Evolutionary conservation across 2,797 vertebrate species (phyloP).

Genomic region (Diplodus sargus): DNA sequence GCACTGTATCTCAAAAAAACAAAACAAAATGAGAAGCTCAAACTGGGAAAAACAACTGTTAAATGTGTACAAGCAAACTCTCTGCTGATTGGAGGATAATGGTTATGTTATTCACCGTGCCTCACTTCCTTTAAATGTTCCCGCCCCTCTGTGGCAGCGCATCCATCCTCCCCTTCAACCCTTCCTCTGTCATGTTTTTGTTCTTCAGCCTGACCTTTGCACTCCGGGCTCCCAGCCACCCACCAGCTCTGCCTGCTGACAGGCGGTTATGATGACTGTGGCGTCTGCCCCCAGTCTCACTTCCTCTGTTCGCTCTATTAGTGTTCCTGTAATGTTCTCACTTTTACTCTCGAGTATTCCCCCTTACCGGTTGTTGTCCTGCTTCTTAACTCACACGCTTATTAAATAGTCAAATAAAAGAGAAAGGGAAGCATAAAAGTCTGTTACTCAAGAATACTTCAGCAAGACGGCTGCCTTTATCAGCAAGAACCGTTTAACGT

Average conservation of each 20-base stretch:
- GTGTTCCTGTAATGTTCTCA: conserved; percentile 44
- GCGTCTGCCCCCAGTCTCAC: not conserved
- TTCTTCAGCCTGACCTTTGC: conserved; percentile 62
- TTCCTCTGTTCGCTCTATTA: conserved; percentile 51
- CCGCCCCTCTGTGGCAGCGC: conserved; percentile 58
- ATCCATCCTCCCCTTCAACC: conserved; percentile 59
- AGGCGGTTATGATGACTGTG: conserved; percentile 1
- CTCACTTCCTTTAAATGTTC: conserved; percentile 55
- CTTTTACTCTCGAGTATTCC: conserved; percentile 30
- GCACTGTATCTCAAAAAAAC: not conserved
- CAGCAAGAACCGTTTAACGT: not conserved
- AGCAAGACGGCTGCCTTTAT: not conserved
- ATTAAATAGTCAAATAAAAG: not conserved
- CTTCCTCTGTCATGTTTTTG: conserved; percentile 73
- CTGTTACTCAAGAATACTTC: not conserved
- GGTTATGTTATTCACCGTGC: conserved; percentile 27
- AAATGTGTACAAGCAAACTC: not conserved
- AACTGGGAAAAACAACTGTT: not conserved
- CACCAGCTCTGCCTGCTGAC: conserved; percentile 31
- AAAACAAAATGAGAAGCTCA: not conserved
- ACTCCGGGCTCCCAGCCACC: conserved; percentile 34
- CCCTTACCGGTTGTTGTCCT: not conserved
- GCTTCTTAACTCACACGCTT: not conserved
- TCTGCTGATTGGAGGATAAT: conserved; percentile 32
- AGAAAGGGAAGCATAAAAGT: not conserved